phyloP scores from a whole-genome alignment of 2,888 invertebrate species.

The Trichopria drosophilae region DNA sequence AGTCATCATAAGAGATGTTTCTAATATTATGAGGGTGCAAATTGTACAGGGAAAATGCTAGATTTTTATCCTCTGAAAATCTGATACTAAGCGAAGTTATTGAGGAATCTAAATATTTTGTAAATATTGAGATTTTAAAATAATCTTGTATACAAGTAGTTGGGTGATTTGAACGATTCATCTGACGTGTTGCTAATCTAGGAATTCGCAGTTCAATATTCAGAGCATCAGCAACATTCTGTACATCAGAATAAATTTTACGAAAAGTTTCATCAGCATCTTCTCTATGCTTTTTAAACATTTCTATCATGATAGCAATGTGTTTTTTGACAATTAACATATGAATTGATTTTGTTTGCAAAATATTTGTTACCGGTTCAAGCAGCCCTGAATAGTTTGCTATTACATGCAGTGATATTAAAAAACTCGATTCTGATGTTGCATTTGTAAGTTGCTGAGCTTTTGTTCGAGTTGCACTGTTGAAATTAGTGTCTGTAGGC shows the following conservation, averaged over 20 bases:
- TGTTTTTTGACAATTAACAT: constrained; percentile 35
- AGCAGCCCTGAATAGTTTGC: constrained; percentile 41
- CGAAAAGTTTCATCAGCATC: too few species aligned
- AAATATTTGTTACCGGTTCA: constrained; percentile 40
- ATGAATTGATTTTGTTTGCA: constrained; percentile 39
- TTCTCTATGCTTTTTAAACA: constrained; percentile 8
- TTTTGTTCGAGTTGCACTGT: constrained; percentile 36
- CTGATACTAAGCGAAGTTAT: background rate
- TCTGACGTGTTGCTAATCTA: constrained; percentile 11
- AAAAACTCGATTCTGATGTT: constrained; percentile 29
- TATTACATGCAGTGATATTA: constrained; percentile 38
- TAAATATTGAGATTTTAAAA: too few species aligned
- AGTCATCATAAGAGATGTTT: too few species aligned
- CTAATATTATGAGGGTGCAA: background rate
- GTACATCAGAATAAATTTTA: constrained; percentile 11
- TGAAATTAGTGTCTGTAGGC: constrained; percentile 35
- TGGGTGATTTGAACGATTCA: constrained; percentile 7
- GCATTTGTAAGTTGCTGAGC: constrained; percentile 41
- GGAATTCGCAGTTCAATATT: constrained; percentile 9
- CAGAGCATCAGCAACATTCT: constrained; percentile 4
- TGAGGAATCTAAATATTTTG: constrained; percentile 9
- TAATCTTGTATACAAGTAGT: constrained; percentile 6
- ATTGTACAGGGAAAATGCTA: background rate
- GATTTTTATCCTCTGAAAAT: constrained; percentile 2
- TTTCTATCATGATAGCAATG: constrained; percentile 12